Conservation (phyloP, 2,888 invertebrate species). For the Pollenia amentaria region DNA sequence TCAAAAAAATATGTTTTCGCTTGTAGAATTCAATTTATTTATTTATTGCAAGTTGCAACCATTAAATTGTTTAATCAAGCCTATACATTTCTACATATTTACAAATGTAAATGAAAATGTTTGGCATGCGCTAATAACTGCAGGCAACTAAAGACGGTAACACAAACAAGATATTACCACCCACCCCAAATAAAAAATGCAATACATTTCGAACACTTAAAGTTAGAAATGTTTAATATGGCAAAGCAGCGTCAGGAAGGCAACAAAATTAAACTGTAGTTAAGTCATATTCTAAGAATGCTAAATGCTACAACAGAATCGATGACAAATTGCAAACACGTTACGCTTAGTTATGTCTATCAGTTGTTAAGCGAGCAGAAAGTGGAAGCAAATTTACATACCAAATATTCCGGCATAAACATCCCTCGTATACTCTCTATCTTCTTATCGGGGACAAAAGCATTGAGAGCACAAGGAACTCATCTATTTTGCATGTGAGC, state of each 20-base stretch:
- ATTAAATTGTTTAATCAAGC: constrained; percentile 80
- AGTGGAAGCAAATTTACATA: constrained; percentile 63
- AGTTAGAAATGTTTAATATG: constrained; percentile 38
- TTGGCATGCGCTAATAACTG: constrained; percentile 75
- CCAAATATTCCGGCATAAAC: constrained; percentile 55
- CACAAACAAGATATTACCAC: constrained; percentile 34
- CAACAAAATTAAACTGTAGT: constrained; percentile 61
- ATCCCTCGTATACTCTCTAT: constrained; percentile 52
- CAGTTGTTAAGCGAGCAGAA: constrained; percentile 65
- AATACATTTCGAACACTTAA: constrained; percentile 49
- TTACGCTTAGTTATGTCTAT: constrained; percentile 83
- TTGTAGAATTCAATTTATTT: constrained; percentile 82
- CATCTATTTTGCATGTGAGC: constrained; percentile 58
- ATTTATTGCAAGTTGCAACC: constrained; percentile 83
- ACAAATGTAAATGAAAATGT: constrained; percentile 57
- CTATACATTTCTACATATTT: background rate
- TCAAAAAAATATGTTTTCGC: constrained; percentile 74
- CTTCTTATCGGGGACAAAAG: background rate
- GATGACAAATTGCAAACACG: constrained; percentile 85
- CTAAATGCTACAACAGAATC: constrained; percentile 83
- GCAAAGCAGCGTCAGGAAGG: background rate
- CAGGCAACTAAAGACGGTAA: constrained; percentile 10
- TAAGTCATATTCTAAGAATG: constrained; percentile 71
- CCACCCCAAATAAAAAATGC: constrained; percentile 20
- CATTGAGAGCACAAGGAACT: constrained; percentile 28